Percentiles rank a stretch among this genome's conserved stretches.
These are phyloP conservation scores for Imbricaverruca yamaguchii DNA, from an alignment of 2,888 invertebrate genomes.

Conservation along the genomic window DNA sequence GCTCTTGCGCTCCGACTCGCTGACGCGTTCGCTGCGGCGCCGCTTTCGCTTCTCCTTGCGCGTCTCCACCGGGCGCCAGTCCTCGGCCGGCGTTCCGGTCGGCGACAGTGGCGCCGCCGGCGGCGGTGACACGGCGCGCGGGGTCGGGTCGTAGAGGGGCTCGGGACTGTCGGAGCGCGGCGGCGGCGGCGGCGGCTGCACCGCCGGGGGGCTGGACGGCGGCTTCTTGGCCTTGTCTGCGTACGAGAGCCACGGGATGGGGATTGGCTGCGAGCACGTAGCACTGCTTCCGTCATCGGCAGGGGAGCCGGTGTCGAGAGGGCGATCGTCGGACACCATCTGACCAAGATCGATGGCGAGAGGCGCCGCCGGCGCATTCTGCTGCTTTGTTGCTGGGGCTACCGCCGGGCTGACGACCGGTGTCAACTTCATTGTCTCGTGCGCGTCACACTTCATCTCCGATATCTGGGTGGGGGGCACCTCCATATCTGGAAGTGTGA, in stretches of 20 bases:
- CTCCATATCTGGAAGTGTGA: too few species aligned
- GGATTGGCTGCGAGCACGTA: neutral
- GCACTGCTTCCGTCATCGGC: neutral
- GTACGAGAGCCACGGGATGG: neutral
- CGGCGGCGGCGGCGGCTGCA: neutral
- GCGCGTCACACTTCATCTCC: too few species aligned
- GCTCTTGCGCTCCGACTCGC: conserved; percentile 13
- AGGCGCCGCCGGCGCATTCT: neutral
- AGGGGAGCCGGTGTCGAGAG: neutral
- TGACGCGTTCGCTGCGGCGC: neutral
- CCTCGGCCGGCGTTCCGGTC: neutral
- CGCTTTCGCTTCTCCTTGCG: neutral
- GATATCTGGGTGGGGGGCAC: too few species aligned
- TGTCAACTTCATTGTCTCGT: too few species aligned
- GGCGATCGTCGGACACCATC: conserved; percentile 2
- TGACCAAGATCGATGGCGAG: neutral
- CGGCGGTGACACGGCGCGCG: neutral
- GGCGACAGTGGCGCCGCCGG: neutral
- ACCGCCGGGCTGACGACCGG: too few species aligned
- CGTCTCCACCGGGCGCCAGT: conserved; percentile 1
- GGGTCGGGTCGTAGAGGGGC: neutral
- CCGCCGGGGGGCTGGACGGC: neutral
- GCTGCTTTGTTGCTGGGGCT: too few species aligned
- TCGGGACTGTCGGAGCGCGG: neutral
- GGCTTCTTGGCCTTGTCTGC: neutral